Percentiles rank a stretch among this genome's conserved stretches.
Conservation (phyloP, 2,797 vertebrate species). For the Discoglossus pictus region DNA sequence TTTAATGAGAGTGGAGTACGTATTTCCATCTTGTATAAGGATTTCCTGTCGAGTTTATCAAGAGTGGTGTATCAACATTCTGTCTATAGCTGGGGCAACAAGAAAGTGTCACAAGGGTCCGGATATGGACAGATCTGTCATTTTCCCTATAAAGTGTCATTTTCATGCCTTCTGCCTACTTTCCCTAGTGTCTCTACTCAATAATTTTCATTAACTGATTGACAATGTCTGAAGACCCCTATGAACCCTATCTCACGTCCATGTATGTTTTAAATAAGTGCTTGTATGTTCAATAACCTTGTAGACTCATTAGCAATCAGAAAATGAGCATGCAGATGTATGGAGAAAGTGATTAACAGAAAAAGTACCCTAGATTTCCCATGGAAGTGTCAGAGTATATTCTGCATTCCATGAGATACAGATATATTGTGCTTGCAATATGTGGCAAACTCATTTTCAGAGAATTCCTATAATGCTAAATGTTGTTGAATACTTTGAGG, state of each 20-base stretch:
- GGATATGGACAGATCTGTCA: slow-evolving; percentile 67
- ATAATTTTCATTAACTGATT: slow-evolving; percentile 99
- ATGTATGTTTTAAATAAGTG: slow-evolving; percentile 97
- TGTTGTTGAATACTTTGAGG: slow-evolving; percentile 1
- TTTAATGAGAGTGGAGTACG: no score
- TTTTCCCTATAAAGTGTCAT: slow-evolving; percentile 81
- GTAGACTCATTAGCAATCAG: slow-evolving; percentile 93
- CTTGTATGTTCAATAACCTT: slow-evolving; percentile 97
- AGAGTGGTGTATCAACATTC: slow-evolving; percentile 14
- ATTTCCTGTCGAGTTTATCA: slow-evolving; percentile 35
- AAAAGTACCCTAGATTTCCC: slow-evolving; percentile 29
- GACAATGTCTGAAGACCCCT: slow-evolving; percentile 97
- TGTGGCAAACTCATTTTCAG: slow-evolving; percentile 14
- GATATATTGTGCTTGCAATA: slow-evolving; percentile 3
- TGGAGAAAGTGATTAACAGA: slow-evolving; percentile 71
- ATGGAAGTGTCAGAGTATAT: slow-evolving; percentile 23
- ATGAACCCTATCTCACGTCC: slow-evolving; percentile 93
- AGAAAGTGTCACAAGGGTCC: slow-evolving; percentile 20
- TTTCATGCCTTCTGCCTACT: slow-evolving; percentile 82
- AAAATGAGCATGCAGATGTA: slow-evolving; percentile 81
- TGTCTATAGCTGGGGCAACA: slow-evolving; percentile 16
- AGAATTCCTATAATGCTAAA: background rate
- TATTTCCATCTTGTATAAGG: slow-evolving; percentile 9
- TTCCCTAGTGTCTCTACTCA: slow-evolving; percentile 90
- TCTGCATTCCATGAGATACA: slow-evolving; percentile 16